These are phyloP conservation scores for Sycobia sp. DNA, from an alignment of 1,140 invertebrate genomes.

Conservation along the genomic window DNA sequence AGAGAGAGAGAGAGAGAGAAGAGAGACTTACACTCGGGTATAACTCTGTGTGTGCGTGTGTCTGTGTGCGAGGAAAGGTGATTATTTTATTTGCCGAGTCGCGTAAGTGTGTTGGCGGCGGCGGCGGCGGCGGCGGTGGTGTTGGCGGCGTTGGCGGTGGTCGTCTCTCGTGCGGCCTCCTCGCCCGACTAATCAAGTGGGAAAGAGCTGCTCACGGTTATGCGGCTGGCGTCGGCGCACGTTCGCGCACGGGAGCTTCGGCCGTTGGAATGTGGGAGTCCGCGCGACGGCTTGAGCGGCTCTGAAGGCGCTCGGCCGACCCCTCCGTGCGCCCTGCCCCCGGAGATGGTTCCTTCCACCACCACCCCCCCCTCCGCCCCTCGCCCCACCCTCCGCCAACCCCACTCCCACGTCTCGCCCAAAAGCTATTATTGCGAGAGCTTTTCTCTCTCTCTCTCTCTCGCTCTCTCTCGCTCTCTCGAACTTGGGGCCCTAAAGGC, in stretches of 20 bases:
- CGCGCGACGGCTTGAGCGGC: constrained; percentile 62
- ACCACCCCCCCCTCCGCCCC: background rate
- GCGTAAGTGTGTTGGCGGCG: too few relatives aligned
- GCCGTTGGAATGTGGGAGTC: constrained; percentile 66
- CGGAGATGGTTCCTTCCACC: background rate
- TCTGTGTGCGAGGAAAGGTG: constrained; percentile 10
- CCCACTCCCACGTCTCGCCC: too few relatives aligned
- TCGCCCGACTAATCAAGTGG: too few relatives aligned
- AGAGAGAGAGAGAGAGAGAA: constrained; percentile 8
- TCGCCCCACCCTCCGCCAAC: background rate
- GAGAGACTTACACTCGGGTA: constrained; percentile 46
- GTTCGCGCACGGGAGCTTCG: constrained; percentile 40
- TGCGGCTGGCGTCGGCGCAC: constrained; percentile 9
- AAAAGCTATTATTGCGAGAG: constrained; percentile 22
- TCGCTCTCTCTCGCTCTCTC: background rate
- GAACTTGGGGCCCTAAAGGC: constrained; percentile 17
- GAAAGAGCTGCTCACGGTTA: too few relatives aligned
- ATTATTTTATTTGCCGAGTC: too few relatives aligned
- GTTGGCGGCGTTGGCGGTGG: too few relatives aligned
- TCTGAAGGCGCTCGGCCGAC: too few relatives aligned
- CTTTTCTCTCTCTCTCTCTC: too few relatives aligned
- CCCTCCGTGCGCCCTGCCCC: background rate
- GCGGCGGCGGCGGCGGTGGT: too few relatives aligned
- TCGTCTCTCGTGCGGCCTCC: too few relatives aligned
- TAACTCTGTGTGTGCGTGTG: constrained; percentile 31